phyloP scores from a whole-genome alignment of 2,797 vertebrate genomes.

The Podargus strigoides region DNA sequence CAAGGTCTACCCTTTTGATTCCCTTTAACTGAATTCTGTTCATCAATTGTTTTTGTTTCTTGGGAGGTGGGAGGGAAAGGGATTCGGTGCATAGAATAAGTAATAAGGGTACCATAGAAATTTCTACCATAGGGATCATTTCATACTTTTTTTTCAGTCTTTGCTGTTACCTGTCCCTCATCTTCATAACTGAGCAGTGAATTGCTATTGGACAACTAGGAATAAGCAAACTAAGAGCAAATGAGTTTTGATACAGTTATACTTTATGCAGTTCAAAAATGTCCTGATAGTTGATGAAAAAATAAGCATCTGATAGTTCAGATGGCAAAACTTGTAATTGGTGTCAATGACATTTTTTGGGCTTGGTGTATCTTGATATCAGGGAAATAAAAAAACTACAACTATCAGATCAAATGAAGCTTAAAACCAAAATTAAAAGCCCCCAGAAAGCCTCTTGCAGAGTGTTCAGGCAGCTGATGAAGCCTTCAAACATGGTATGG shows the following conservation, averaged over 20 bases:
- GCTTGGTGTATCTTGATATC: not conserved
- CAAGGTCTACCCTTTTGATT: conserved; percentile 99
- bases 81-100: conserved; percentile 80
- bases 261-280: not conserved
- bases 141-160: conserved; percentile 51
- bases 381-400: not conserved
- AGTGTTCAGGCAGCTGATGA: not conserved
- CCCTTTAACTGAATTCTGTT: conserved; percentile 99
- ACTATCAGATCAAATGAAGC: not conserved
- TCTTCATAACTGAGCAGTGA: conserved; percentile 69
- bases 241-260: not conserved
- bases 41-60: conserved; percentile 99
- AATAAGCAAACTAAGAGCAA: not conserved
- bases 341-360: not conserved
- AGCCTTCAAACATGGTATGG: not conserved
- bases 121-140: conserved; percentile 96
- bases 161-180: conserved; percentile 78
- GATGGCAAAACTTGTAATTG: not conserved
- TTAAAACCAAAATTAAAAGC: not conserved
- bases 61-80: conserved; percentile 88
- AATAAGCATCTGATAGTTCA: accelerated
- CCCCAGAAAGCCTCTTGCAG: accelerated
- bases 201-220: not conserved
- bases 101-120: conserved; percentile 75
- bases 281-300: not conserved